A percentile compares a stretch with the other conserved stretches of the same genome.
phyloP scores from a whole-genome alignment of 2,113 vertebrate genomes.

The Urocolius indicus region DNA sequence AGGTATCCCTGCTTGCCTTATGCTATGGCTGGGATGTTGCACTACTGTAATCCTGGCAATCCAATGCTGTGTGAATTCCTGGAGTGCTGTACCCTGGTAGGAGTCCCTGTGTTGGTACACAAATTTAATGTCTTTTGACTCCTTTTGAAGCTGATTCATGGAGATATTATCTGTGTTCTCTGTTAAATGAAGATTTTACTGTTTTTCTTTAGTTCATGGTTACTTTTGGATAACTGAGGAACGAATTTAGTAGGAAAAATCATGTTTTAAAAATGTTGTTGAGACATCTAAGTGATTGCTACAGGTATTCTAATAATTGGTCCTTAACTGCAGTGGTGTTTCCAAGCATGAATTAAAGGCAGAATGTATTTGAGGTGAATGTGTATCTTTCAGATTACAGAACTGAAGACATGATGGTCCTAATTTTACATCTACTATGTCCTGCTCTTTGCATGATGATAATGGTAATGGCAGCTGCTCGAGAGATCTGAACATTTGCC shows the following conservation, averaged over 20 bases:
- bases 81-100: not conserved
- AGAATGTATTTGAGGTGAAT: not conserved
- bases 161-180: not conserved
- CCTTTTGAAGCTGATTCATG: not conserved
- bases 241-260: not conserved
- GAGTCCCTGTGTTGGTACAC: not conserved
- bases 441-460: not conserved
- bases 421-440: not conserved
- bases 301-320: not conserved
- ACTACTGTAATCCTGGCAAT: fast-evolving
- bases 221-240: not conserved
- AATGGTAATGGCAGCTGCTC: not conserved
- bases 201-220: not conserved
- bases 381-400: not conserved
- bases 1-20: not conserved
- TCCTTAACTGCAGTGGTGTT: not conserved
- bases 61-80: fast-evolving
- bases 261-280: no score
- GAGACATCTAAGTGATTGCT: not conserved
- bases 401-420: not conserved
- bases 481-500: not conserved
- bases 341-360: not conserved
- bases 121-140: no score
- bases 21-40: fast-evolving
- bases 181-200: not conserved